Base-by-base conservation (phyloP, 2,888 invertebrate species). In the Polylopha cassiicola region DNA sequence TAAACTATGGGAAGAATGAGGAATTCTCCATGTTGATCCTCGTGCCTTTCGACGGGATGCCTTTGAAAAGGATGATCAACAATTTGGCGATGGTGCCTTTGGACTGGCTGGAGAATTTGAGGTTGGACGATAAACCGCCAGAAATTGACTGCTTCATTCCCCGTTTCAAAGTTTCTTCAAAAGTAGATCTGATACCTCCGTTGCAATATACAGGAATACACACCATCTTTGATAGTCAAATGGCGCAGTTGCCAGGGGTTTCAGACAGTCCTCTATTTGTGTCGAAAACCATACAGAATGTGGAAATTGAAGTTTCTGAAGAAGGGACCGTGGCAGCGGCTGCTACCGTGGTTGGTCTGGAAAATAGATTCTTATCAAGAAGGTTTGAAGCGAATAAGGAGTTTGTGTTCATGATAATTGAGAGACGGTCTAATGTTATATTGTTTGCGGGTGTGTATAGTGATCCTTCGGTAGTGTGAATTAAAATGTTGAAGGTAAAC, bases 301-400 rank as follows among this genome's bases (percentile, higher is more conserved):
- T 92, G 0, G 88, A 89, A 53, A 87, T 93, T 38, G 90, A 91
- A 54, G 92, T 93, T 0, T 89, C 88, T 34, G 93, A 93, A 70
- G 88, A 91, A 58, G 93, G 93, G 0, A 92, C 92, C 0, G 88
- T 89, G 2, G 92, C 92, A 0, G 86, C 89, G 0, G 89, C 89
- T 0, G 87, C 89, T 0, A 87, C 91, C 2, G 85, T 84, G 0
- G 67, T 82, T 0, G 81, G 80, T 1, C 57, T 85, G 26, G 81
- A 85, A 57, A 79, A 82, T 17, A 74, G 82, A 16, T 72, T 81
- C 20, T 46, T 81, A 13, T 73, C 72, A 1, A 89, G 89, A 13
- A 84, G 87, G 47, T 89, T 91, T 51, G 82, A 86, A 50, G 88
- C 90, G 0, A 91, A 91, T 55, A 87, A 86, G 53, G 91, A 91